A percentile compares a stretch with the other conserved stretches of the same genome.
Conservation (phyloP, 2,888 invertebrate species). For the Ptilodon capucinus region DNA sequence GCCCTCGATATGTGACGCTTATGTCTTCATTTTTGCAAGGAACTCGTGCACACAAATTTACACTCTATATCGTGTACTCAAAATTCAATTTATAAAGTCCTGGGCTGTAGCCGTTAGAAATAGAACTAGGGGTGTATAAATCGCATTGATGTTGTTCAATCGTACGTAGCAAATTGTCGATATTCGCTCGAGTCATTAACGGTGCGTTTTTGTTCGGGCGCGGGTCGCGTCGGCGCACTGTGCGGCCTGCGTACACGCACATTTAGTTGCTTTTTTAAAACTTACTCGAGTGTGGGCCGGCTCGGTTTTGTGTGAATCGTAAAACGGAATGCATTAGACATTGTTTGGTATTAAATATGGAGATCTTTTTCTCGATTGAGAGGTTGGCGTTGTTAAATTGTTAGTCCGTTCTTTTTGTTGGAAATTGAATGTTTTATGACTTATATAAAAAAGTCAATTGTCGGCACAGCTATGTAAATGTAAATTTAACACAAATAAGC, state of each 20-base stretch:
- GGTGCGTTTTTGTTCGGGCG: conserved; percentile 55
- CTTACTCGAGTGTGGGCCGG: conserved; percentile 52
- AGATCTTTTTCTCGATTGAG: conserved; percentile 21
- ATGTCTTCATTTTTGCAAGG: conserved; percentile 70
- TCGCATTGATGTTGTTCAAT: conserved; percentile 77
- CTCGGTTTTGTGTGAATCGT: conserved; percentile 49
- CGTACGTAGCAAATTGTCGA: conserved; percentile 80
- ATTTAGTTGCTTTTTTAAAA: conserved; percentile 50
- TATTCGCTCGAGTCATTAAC: conserved; percentile 70
- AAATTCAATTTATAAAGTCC: conserved; percentile 20
- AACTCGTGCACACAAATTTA: conserved; percentile 25
- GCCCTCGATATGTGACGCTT: conserved; percentile 70
- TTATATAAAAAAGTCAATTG: background rate
- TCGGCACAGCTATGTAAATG: background rate
- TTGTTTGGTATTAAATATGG: conserved; percentile 37
- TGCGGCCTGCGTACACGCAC: conserved; percentile 48
- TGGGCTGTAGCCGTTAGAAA: conserved; percentile 42
- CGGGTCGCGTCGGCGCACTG: conserved; percentile 40
- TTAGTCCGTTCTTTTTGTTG: background rate
- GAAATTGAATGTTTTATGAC: background rate
- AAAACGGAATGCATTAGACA: conserved; percentile 38
- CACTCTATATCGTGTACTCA: conserved; percentile 9
- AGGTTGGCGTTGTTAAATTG: conserved; percentile 17
- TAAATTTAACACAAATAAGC: no score
- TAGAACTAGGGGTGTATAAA: conserved; percentile 61